These are phyloP conservation scores for Cirrhinus molitorella DNA, from an alignment of 2,797 vertebrate genomes.

Conservation along the genomic window DNA sequence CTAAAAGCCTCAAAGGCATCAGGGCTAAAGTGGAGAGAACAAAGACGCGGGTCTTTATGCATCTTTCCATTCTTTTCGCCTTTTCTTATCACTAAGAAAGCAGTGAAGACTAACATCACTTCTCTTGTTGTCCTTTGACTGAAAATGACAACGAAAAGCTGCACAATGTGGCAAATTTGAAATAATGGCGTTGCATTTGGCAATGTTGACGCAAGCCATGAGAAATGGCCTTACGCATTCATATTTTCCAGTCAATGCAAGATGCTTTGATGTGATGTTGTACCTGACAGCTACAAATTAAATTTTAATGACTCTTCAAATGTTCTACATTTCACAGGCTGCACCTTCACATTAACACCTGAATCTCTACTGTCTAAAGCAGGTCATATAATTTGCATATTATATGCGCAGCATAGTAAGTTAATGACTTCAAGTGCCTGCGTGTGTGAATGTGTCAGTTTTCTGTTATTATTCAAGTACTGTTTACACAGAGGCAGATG, in stretches of 20 bases:
- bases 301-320: conserved; percentile 55
- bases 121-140: too few species aligned
- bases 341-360: conserved; percentile 23
- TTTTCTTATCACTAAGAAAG: too few species aligned
- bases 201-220: neutral
- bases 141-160: too few species aligned
- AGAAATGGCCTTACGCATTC: neutral
- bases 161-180: too few species aligned
- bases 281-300: conserved; percentile 50
- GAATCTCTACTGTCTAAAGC: conserved; percentile 14
- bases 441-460: conserved; percentile 12
- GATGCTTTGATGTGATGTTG: conserved; percentile 30
- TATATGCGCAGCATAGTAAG: neutral
- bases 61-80: too few species aligned
- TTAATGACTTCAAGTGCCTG: conserved; percentile 4
- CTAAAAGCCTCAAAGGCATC: too few species aligned
- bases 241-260: conserved; percentile 16
- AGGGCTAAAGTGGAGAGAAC: too few species aligned
- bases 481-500: conserved; percentile 52
- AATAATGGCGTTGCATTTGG: too few species aligned
- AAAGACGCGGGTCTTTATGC: too few species aligned
- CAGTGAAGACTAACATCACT: too few species aligned
- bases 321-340: conserved; percentile 49
- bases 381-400: neutral
- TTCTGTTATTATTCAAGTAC: conserved; percentile 24